Evolutionary conservation across 2,113 vertebrate genomes (phyloP).

Genomic region (Turnix velox): DNA sequence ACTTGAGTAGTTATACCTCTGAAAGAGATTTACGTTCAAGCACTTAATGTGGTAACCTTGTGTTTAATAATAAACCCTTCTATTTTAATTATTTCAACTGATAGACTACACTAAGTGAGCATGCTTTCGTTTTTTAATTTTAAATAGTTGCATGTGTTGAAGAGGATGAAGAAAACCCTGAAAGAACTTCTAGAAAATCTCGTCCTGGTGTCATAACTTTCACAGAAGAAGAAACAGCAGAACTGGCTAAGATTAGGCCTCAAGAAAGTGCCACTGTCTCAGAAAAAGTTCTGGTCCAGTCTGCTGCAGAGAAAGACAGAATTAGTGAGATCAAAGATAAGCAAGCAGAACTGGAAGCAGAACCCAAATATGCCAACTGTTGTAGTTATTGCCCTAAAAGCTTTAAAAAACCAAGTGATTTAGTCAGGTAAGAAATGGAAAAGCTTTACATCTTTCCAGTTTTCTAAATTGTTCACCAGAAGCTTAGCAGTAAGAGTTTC

Average conservation of each 20-base stretch:
- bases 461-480: background rate
- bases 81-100: background rate
- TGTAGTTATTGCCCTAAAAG: conserved; percentile 94
- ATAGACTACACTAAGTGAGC: background rate
- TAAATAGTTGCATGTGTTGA: conserved; percentile 75
- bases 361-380: conserved; percentile 94
- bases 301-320: conserved; percentile 92
- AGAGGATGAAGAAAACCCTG: conserved; percentile 79
- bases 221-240: conserved; percentile 93
- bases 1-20: background rate
- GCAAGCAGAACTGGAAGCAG: conserved; percentile 86
- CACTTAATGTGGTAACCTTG: background rate
- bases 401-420: conserved; percentile 98
- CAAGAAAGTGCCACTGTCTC: conserved; percentile 90
- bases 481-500: background rate
- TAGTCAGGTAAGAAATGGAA: conserved; percentile 84
- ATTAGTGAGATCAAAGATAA: conserved; percentile 97
- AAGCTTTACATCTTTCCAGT: background rate
- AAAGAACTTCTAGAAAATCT: conserved; percentile 79
- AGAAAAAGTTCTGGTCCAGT: conserved; percentile 94
- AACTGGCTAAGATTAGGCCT: conserved; percentile 88
- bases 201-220: conserved; percentile 92
- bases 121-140: background rate
- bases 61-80: background rate
- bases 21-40: background rate